Percentiles rank a stretch among this genome's conserved stretches.
These are phyloP conservation scores for Psephotus haematonotus DNA, from an alignment of 2,113 vertebrate genomes.

Conservation along the genomic window DNA sequence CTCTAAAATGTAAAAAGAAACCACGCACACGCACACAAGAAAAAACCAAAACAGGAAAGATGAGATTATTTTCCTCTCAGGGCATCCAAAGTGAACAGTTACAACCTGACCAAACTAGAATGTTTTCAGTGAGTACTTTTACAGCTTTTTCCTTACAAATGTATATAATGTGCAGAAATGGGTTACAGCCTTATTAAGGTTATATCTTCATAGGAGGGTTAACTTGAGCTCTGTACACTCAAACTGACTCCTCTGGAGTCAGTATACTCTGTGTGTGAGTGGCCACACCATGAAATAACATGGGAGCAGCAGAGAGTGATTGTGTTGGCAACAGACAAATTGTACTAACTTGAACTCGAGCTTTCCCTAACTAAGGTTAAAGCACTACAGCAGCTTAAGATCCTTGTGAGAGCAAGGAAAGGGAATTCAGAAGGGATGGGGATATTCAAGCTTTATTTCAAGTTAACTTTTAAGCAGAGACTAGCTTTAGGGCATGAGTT, in stretches of 20 bases:
- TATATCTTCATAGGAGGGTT: background rate
- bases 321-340: slow-evolving; percentile 34
- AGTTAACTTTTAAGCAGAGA: background rate
- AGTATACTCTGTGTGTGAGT: background rate
- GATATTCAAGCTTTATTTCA: background rate
- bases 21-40: background rate
- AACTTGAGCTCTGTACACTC: background rate
- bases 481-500: background rate
- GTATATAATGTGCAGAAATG: background rate
- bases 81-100: background rate
- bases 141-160: background rate
- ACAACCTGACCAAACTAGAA: background rate
- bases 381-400: background rate
- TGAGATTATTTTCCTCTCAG: background rate
- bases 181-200: background rate
- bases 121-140: background rate
- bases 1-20: background rate
- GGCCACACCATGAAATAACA: slow-evolving; percentile 62
- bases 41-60: background rate
- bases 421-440: background rate
- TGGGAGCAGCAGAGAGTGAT: slow-evolving; percentile 24
- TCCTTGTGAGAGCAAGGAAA: background rate
- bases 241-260: background rate
- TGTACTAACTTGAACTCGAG: background rate
- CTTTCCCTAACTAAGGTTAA: background rate